Conservation (phyloP, 2,113 vertebrate genomes). For the Sander lucioperca region DNA sequence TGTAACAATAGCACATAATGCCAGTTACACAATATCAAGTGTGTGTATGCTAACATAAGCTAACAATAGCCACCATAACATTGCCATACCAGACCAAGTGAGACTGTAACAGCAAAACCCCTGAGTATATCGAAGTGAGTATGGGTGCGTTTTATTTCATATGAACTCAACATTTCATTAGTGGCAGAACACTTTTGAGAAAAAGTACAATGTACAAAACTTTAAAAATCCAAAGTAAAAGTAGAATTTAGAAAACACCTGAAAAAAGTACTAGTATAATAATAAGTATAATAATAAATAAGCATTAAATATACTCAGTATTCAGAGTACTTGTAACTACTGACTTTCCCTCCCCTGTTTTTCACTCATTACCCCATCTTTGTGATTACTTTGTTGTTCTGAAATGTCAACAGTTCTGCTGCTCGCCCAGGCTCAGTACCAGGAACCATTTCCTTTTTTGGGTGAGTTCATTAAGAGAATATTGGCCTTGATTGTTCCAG, state of each 20-base stretch:
- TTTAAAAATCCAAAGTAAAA: not conserved
- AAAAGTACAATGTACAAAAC: not conserved
- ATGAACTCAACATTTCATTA: not conserved
- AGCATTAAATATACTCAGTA: not conserved
- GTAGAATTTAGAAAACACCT: not conserved
- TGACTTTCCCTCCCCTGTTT: not conserved
- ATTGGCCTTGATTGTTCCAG: conserved; percentile 41
- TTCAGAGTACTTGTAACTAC: not conserved
- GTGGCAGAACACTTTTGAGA: not conserved
- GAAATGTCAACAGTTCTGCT: conserved; percentile 69
- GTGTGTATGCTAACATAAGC: not conserved
- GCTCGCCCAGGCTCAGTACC: conserved; percentile 75
- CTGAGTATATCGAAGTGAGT: not conserved
- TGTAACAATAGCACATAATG: not conserved
- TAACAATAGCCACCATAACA: not conserved
- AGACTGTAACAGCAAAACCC: not conserved
- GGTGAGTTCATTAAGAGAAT: conserved; percentile 74
- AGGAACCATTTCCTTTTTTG: conserved; percentile 57
- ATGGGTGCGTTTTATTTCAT: not conserved
- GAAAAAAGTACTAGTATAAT: not conserved
- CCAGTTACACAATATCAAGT: not conserved
- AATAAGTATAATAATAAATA: too few species aligned
- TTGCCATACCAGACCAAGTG: not conserved
- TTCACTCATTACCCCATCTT: not conserved
- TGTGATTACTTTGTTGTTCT: conserved; percentile 43